Evolutionary conservation across 2,797 vertebrate genomes (phyloP), one percentile per base, ranked within the genome.

Genomic region (Lagodon rhomboides): DNA sequence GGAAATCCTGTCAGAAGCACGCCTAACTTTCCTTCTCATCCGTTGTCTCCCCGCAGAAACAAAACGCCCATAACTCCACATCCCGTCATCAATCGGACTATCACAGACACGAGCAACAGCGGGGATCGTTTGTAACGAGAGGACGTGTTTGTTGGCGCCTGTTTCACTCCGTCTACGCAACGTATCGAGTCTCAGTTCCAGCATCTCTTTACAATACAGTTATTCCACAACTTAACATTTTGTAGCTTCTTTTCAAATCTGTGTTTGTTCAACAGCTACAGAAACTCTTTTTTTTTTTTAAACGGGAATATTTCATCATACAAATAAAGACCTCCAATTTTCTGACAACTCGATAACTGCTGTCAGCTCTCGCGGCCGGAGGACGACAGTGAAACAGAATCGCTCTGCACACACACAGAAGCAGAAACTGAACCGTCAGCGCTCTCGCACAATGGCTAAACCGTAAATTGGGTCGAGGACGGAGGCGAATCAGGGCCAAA

Each of bases 261-360:
- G 68, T 62, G 51, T 76, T 44, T 62, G 34, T 63, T 72, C 25
- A 10, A 44, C 12, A 6, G 23, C 20, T 62, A 11, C 15, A 68
- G 17, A 66, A 68, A 54, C 3, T 46, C 43, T n/a, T 51, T 51
- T n/a, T 51, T 20, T 13, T 22, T 38, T 77, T 72, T 62, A 51
- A 7, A 49, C 27, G 56, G 13, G 20, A 80, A 59, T 73, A 15
- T 65, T 41, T 83, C 47, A 41, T 55, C 44, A 50, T 20, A 64
- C 67, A 74, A 79, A 68, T 34, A 62, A 80, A 84, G 64, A 78
- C 44, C 64, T 87, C 63, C 12, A 44, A 44, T 46, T 68, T 66
- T 9, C 41, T 1, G 8, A 72, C 67, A 72, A 68, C 60, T 70
- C 64, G 25, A 65, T 58, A 72, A 85, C 38, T 66, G 55, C 47